Evolutionary conservation across 2,888 invertebrate species (phyloP).

Genomic region (Heliconius sara): DNA sequence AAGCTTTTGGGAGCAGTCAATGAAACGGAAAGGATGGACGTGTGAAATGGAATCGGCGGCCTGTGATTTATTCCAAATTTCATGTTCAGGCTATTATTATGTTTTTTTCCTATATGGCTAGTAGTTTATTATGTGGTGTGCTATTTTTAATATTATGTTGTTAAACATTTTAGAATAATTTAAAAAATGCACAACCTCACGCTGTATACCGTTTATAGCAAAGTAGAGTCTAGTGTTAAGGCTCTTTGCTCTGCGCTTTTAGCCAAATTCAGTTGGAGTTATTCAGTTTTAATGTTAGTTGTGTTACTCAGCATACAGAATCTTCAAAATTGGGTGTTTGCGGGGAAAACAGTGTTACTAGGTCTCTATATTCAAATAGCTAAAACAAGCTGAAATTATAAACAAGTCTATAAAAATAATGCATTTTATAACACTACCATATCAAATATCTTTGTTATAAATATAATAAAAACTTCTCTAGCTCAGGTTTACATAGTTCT

Average conservation of each 20-base stretch:
- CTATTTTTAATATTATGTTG: neutral
- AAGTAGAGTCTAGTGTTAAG: too few relatives aligned
- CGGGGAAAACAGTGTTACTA: neutral
- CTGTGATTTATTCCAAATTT: slow-evolving; percentile 51
- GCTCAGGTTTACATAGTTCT: neutral
- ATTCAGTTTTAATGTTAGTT: neutral
- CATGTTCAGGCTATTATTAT: slow-evolving; percentile 34
- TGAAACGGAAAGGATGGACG: slow-evolving; percentile 68
- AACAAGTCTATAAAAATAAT: too few relatives aligned
- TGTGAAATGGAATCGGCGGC: slow-evolving; percentile 62
- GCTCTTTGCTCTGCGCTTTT: too few relatives aligned
- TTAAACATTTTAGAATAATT: neutral
- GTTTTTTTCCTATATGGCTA: slow-evolving; percentile 3
- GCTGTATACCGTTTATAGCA: too few relatives aligned
- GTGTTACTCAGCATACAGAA: too few relatives aligned
- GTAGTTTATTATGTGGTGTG: neutral
- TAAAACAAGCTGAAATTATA: too few relatives aligned
- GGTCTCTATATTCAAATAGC: neutral
- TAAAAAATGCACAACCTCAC: neutral
- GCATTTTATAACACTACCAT: too few relatives aligned
- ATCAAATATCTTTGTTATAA: too few relatives aligned
- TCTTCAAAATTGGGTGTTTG: neutral
- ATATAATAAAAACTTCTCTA: too few relatives aligned
- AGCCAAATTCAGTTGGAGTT: too few relatives aligned
- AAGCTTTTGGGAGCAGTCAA: slow-evolving; percentile 66